A percentile compares a stretch with the other conserved stretches of the same genome.
phyloP scores from a whole-genome alignment of 2,888 invertebrate genomes.

The Peribatodes rhomboidaria region DNA sequence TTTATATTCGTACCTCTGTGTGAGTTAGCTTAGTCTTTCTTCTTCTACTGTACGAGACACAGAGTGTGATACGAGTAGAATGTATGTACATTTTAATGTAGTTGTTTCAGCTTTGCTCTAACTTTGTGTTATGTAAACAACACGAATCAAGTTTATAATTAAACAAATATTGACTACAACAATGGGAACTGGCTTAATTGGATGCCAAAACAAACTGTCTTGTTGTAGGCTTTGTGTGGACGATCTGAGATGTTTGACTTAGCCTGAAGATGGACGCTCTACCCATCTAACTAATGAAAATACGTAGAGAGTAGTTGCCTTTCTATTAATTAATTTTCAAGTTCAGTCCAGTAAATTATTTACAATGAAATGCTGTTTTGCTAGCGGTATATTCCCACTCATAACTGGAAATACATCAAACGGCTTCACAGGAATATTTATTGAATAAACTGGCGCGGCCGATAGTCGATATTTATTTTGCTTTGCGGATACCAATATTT shows the following conservation, averaged over 20 bases:
- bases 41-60: too few species aligned
- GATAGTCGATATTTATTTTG: slow-evolving; percentile 4
- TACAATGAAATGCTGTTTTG: background rate
- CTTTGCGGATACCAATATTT: background rate
- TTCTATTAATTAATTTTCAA: background rate
- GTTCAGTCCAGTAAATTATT: background rate
- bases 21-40: too few species aligned
- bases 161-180: slow-evolving; percentile 19
- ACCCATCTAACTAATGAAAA: background rate
- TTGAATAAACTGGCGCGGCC: background rate
- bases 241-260: background rate
- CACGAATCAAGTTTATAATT: slow-evolving; percentile 8
- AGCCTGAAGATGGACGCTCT: too few species aligned
- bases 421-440: background rate
- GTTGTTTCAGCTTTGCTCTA: background rate
- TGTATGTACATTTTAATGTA: background rate
- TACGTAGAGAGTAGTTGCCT: background rate
- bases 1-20: too few species aligned
- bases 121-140: slow-evolving; percentile 2
- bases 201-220: slow-evolving; percentile 10
- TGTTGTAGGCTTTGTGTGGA: background rate
- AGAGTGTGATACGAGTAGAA: too few species aligned
- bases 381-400: background rate
- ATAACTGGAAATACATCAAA: slow-evolving; percentile 6
- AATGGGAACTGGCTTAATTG: slow-evolving; percentile 13